A percentile compares a stretch with the other conserved stretches of the same genome.
Evolutionary conservation across 2,797 vertebrate species (phyloP).

Genomic region (Onychomys torridus): DNA sequence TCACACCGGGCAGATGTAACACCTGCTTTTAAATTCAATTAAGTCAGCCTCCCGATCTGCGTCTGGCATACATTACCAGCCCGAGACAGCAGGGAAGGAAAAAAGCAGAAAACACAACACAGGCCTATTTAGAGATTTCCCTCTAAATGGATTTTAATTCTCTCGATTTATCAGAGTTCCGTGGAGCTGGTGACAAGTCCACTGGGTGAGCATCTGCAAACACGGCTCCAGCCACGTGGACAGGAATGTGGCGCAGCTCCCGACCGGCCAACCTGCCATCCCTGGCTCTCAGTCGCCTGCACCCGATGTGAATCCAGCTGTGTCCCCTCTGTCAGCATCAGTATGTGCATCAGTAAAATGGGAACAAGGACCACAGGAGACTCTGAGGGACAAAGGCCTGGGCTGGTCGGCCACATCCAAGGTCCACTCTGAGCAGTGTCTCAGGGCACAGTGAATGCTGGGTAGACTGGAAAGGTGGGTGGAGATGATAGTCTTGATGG

Average conservation of each 20-base stretch:
- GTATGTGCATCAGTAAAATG: slow-evolving; percentile 25
- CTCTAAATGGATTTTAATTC: slow-evolving; percentile 84
- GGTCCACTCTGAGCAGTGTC: neutral
- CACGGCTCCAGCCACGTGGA: neutral
- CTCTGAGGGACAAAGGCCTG: too few relatives aligned
- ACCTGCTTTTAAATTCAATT: slow-evolving; percentile 91
- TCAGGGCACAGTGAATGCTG: neutral
- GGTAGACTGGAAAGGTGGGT: too few relatives aligned
- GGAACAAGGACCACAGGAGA: neutral
- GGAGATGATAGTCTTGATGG: neutral
- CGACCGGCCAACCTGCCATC: too few relatives aligned
- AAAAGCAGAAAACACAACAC: slow-evolving; percentile 61
- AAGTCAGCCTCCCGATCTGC: slow-evolving; percentile 86
- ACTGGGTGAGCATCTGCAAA: neutral
- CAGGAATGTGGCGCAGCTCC: neutral
- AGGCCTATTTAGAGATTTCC: slow-evolving; percentile 82
- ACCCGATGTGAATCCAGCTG: neutral
- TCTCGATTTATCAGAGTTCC: slow-evolving; percentile 71
- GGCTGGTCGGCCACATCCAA: neutral
- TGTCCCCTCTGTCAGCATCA: neutral
- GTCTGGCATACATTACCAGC: slow-evolving; percentile 87
- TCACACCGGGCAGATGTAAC: slow-evolving; percentile 85
- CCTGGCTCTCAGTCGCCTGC: neutral
- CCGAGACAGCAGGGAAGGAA: slow-evolving; percentile 77
- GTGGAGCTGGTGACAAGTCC: slow-evolving; percentile 59